A percentile compares a stretch with the other conserved stretches of the same genome.
phyloP scores from a whole-genome alignment of 53 echinoderm and acorn worm species.

The Astropecten irregularis region DNA sequence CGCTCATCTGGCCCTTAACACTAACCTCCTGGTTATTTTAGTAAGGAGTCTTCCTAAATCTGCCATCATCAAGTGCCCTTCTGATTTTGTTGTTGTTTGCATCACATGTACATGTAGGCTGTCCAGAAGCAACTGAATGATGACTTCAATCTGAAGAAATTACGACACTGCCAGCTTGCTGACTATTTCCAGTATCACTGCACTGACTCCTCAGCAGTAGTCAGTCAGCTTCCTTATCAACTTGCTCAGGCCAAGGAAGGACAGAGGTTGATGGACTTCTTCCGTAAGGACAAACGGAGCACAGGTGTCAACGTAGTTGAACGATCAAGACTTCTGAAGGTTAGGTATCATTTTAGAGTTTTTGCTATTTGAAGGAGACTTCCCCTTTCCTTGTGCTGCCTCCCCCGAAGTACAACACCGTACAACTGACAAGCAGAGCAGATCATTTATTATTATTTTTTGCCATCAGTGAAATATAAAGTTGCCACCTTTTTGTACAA shows the following conservation, averaged over 20 bases:
- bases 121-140: conserved; percentile 44
- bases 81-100: too few species aligned
- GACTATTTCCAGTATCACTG: conserved; percentile 77
- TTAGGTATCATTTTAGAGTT: not conserved
- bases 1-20: too few species aligned
- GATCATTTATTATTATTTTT: not conserved
- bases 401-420: not conserved
- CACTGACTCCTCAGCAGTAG: conserved; percentile 27
- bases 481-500: too few species aligned
- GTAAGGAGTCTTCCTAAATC: too few species aligned
- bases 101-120: too few species aligned
- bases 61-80: too few species aligned
- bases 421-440: not conserved
- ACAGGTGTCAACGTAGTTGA: conserved; percentile 38
- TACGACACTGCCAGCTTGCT: conserved; percentile 60
- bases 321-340: conserved; percentile 72
- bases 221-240: conserved; percentile 75
- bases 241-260: conserved; percentile 67
- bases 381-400: not conserved
- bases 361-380: not conserved
- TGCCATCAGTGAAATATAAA: conserved; percentile 2
- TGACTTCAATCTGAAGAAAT: conserved; percentile 26
- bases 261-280: conserved; percentile 67
- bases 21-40: too few species aligned
- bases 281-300: conserved; percentile 71